Evolutionary conservation across 1,140 invertebrate species (phyloP), one percentile per base, ranked within the genome.

Genomic region (Mizuhopecten yessoensis): DNA sequence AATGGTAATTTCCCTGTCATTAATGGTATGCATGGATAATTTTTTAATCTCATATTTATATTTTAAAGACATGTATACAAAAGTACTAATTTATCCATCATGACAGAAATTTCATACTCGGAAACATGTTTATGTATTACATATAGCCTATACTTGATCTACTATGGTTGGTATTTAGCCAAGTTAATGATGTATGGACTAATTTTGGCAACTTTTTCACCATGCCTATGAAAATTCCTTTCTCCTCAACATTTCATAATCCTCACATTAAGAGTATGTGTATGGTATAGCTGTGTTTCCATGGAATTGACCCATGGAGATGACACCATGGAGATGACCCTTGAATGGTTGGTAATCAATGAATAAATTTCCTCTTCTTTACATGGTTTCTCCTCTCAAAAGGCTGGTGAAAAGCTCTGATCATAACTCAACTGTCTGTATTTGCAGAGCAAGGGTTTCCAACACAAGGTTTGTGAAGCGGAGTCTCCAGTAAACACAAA

Each of bases 181-280:
- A n/a, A n/a, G n/a, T n/a, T n/a, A n/a, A n/a, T n/a, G 5, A 75
- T 17, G 57, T 75, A 9, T 75, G 57, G 57, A 29, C n/a, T 29
- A 29, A 75, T 75, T 75, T 75, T 75, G 57, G 57, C 57, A 75
- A 75, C n/a, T 49, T 3, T 29, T 75, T 75, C 57, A 75, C 57
- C 15, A 75, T 75, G 15, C 23, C 23, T 29, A 5, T 75, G 57
- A 75, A 75, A 75, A 15, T 13, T 75, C 57, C n/a, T 75, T 29
- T n/a, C 45, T 75, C n/a, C n/a, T 75, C 5, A 75, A 75, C 11
- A 1, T n/a, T 75, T 17, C 11, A 17, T n/a, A n/a, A 75, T 29
- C 57, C 17, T 75, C 57, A n/a, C 23, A 75, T 29, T 45, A 45
- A 45, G 36, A n/a, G n/a, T n/a, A n/a, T n/a, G 5, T 39, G 42